Evolutionary conservation across 1,140 invertebrate species (phyloP), one percentile per base, ranked within the genome.

Genomic region (Cydia pomonella): DNA sequence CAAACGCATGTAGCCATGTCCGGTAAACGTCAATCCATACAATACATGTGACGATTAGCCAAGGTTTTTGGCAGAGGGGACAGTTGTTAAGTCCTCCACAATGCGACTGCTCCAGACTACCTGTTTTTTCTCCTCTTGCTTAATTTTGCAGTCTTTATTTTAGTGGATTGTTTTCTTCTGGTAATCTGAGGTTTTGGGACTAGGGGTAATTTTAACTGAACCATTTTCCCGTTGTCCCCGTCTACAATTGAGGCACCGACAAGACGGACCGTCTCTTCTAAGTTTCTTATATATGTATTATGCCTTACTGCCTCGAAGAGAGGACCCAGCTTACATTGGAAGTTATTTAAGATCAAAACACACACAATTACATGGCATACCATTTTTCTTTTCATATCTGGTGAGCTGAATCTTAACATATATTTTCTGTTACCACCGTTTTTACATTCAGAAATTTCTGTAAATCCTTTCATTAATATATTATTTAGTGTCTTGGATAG

Each of bases 361-460:
- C 91, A 87, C 2, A 91, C 89, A 69, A 92, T 82, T 2, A 82
- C 82, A 64, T 90, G 82, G 71, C 90, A 92, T 27, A 21, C n/a
- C 6, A 53, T 21, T 53, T 21, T 53, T 6, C 16, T 16, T 47
- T 47, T 47, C 44, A 47, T n/a, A n/a, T 47, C 12, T 16, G 12
- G 12, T n/a, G 44, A 5, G 13, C 44, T 16, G 3, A n/a, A n/a
- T 47, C 44, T 47, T 1, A 16, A 4, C 1, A 47, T n/a, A 16
- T 23, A 4, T 4, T 4, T 47, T 16, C 27, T 29, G 27, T 29
- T 62, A 50, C 41, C 23, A 27, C 3, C 9, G 25, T 9, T 12
- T 47, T 47, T 41, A 41, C 10, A n/a, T 47, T 92, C 73, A 0
- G 88, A 73, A 72, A 88, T 91, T 23, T 92, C 90, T 77, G 84